Conservation (phyloP, 2,888 invertebrate genomes). For the Caenorhabditis sulstoni region DNA sequence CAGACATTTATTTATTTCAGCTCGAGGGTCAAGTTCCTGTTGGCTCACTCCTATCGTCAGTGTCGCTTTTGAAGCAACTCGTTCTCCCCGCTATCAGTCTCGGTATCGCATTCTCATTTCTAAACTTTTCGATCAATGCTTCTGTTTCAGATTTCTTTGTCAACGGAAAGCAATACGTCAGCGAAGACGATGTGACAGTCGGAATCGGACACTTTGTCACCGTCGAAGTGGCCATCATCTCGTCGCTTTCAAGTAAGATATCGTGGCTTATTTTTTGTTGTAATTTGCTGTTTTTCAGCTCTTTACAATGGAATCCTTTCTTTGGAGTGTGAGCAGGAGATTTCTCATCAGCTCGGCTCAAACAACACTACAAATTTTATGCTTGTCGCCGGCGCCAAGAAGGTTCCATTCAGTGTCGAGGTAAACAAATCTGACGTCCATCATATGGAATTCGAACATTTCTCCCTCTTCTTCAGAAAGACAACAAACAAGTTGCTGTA, state of each 20-base stretch:
- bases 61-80: conserved; percentile 78
- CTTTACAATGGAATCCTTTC: conserved; percentile 69
- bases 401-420: conserved; percentile 70
- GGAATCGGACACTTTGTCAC: conserved; percentile 73
- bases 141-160: conserved; percentile 57
- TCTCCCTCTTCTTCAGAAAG: too few species aligned
- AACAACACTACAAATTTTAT: conserved; percentile 70
- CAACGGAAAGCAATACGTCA: conserved; percentile 70
- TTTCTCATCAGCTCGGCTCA: conserved; percentile 67
- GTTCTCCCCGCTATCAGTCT: conserved; percentile 77
- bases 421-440: conserved; percentile 41
- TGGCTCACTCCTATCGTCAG: conserved; percentile 77
- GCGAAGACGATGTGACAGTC: conserved; percentile 75
- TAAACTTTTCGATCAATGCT: background rate
- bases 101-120: conserved; percentile 17
- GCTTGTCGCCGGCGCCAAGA: conserved; percentile 68
- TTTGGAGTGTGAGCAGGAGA: conserved; percentile 77
- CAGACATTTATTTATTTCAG: conserved; percentile 58
- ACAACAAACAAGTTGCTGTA: conserved; percentile 26
- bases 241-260: conserved; percentile 63
- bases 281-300: conserved; percentile 45
- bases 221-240: conserved; percentile 72
- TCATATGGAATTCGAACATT: too few species aligned
- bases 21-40: conserved; percentile 78
- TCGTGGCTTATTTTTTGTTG: background rate